phyloP scores from a whole-genome alignment of 1,140 invertebrate genomes.

The Diploscapter pachys region DNA sequence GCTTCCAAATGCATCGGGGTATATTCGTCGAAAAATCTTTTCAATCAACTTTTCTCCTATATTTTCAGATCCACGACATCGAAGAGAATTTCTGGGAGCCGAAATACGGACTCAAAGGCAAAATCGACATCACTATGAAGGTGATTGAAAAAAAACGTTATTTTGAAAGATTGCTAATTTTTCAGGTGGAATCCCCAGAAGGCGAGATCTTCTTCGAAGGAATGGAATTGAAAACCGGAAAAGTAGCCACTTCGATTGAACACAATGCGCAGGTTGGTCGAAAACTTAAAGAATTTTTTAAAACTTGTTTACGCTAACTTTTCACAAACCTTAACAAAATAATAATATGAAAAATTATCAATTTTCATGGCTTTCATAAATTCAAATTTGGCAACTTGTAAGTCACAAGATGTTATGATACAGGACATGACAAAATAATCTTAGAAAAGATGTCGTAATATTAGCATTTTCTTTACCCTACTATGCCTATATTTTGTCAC shows the following conservation, averaged over 20 bases:
- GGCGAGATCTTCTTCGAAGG: constrained; percentile 12
- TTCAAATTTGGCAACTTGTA: too few species aligned
- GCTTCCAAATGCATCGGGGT: constrained; percentile 1
- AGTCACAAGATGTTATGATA: too few species aligned
- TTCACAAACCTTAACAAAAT: too few species aligned
- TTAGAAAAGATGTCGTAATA: too few species aligned
- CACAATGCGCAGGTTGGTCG: constrained; percentile 29
- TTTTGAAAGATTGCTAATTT: not conserved
- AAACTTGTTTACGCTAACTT: too few species aligned
- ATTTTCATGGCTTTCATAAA: too few species aligned
- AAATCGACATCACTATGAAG: constrained; percentile 35
- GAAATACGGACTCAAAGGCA: constrained; percentile 33
- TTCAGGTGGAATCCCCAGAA: not conserved
- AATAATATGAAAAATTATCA: too few species aligned
- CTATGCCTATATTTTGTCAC: too few species aligned
- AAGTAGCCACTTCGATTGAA: constrained; percentile 23
- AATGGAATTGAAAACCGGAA: constrained; percentile 39
- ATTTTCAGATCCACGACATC: constrained; percentile 31
- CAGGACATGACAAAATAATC: too few species aligned
- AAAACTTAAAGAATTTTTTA: not conserved
- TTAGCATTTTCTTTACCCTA: too few species aligned
- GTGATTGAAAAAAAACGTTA: not conserved
- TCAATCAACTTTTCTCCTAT: not conserved
- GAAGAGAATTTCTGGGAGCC: constrained; percentile 41
- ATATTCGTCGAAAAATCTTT: not conserved